Base-by-base conservation (phyloP, 2,113 vertebrate species). In the Ifrita kowaldi region DNA sequence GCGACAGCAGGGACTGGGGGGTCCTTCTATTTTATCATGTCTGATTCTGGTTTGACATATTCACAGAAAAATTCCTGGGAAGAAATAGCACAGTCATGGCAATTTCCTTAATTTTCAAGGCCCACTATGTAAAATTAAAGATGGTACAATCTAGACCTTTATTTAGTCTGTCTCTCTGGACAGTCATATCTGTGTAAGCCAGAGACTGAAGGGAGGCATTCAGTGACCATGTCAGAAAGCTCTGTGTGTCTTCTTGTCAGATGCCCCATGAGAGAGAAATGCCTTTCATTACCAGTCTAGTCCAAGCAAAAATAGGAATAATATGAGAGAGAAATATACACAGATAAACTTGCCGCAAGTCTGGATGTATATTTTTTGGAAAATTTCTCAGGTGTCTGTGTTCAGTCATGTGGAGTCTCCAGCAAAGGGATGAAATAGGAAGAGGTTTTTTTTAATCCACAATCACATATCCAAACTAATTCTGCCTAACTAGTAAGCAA, bases 171-270 rank as follows among this genome's bases (percentile, higher is more conserved):
- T 76, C 26, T 84, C 55, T 84, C 68, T 78, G 79, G 64, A 56
- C 55, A 70, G 59, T 83, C 39, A 46, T 70, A 89, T 74, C 67
- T 90, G 9, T 86, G 82, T 70, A 83, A 93, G 63, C 26, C 57
- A 90, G 82, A 93, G 35, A 67, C 50, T 96, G 92, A 95, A 94
- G 85, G 56, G 82, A 92, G 53, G 82, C 79, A 96, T 96, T 97
- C 93, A 92, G 78, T 32, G 68, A 19, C 79, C 50, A n/a, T 26
- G 56, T 80, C 80, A 94, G 79, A 94, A 80, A 92, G 59, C 55
- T 75, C 57, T 87, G 55, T 94, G 41, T 79, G 63, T 88, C 87
- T 84, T 88, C 46, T 77, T 83, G 64, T 90, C 82, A 86, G 79
- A 67, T 67, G 55, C 6, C 78, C 47, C 62, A 16, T 37, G 75